Conservation (phyloP, 2,888 invertebrate genomes). For the Choreutis nemorana region DNA sequence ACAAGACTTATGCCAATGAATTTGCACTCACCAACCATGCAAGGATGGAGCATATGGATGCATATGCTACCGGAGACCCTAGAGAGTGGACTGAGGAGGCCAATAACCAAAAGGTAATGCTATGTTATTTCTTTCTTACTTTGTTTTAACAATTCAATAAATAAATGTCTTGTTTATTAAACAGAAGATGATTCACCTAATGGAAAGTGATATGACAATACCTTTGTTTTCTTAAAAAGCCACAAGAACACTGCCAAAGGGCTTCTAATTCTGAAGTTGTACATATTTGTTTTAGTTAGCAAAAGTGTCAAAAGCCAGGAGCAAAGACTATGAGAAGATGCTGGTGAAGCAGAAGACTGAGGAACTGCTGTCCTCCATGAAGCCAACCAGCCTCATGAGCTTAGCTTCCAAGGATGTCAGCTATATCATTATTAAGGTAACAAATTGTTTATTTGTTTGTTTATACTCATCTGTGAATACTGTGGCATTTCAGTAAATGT, state of each 20-base stretch:
- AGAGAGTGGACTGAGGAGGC: conserved; percentile 19
- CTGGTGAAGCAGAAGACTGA: conserved; percentile 20
- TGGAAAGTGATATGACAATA: no score
- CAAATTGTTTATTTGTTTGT: no score
- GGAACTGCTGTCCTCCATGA: conserved; percentile 24
- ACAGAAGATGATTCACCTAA: no score
- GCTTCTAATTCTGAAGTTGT: no score
- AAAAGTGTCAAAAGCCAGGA: conserved; percentile 4
- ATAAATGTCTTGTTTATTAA: no score
- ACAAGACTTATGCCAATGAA: conserved; percentile 28
- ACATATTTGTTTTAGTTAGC: neutral
- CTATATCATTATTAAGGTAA: conserved; percentile 53
- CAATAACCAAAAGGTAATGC: no score
- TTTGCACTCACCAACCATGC: conserved; percentile 43
- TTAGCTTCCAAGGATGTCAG: conserved; percentile 39
- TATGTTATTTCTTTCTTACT: no score
- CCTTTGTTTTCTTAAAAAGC: no score
- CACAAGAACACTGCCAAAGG: no score
- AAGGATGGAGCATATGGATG: conserved; percentile 34
- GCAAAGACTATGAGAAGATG: conserved; percentile 8
- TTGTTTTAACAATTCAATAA: no score
- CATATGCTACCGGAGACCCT: conserved; percentile 24
- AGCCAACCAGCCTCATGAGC: conserved; percentile 24
- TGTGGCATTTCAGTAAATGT: no score
- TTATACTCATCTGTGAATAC: no score